phyloP scores from a whole-genome alignment of 2,797 vertebrate genomes.

The Cuniculus paca region DNA sequence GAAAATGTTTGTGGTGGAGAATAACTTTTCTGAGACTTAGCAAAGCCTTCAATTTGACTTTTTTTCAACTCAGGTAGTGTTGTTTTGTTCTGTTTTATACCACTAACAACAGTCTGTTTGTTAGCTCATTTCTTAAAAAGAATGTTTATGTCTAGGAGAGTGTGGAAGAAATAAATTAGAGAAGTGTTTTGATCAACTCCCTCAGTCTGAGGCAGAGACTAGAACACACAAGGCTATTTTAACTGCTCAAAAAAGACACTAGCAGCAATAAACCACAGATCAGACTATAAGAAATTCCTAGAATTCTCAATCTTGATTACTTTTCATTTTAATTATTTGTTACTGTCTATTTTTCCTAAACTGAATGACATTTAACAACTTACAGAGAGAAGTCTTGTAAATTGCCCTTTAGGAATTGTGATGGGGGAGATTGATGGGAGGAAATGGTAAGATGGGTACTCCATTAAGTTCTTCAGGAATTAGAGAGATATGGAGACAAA shows the following conservation, averaged over 20 bases:
- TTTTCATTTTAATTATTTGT: background rate
- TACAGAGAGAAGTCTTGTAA: background rate
- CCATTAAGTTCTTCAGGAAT: background rate
- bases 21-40: background rate
- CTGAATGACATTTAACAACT: background rate
- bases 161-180: background rate
- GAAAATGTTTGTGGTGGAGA: background rate
- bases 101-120: background rate
- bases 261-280: background rate
- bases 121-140: slow-evolving; percentile 1
- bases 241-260: background rate
- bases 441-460: background rate
- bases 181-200: background rate
- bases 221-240: background rate
- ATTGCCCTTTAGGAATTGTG: background rate
- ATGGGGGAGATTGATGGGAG: background rate
- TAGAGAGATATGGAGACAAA: background rate
- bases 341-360: background rate
- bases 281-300: background rate
- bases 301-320: background rate
- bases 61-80: background rate
- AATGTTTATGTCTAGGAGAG: background rate
- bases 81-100: background rate
- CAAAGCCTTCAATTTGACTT: slow-evolving; percentile 1
- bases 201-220: background rate